Evolutionary conservation across 2,888 invertebrate genomes (phyloP), one percentile per base, ranked within the genome.

Genomic region (Lycia hirtaria): DNA sequence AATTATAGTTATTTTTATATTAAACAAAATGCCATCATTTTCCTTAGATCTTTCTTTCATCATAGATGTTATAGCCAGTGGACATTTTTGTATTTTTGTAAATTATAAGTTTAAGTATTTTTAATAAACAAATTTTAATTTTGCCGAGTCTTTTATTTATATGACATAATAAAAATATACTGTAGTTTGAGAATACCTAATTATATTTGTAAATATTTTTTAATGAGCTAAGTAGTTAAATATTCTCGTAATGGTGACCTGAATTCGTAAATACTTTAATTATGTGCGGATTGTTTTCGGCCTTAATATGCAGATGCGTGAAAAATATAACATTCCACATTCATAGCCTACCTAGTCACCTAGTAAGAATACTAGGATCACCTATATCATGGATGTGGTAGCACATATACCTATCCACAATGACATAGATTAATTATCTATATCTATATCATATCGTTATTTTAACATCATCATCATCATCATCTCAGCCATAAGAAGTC

Each of bases 41-140:
- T 43, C 37, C 30, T 15, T 52, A 35, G 6, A 28, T 45, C 41
- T 17, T 43, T 75, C 69, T 7, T 14, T 26, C n/a, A 73, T 73
- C 71, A 67, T 65, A 71, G 72, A 78, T 72, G 71, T 38, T 50
- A 44, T 35, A 37, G 43, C 20, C 32, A 45, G 44, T 50, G 50
- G 76, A 19, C 73, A 76, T 72, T 81, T 83, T 81, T 81, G 80
- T 79, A 78, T 77, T 81, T 80, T 78, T 88, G 82, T 89, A 89
- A 89, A 88, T 89, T 88, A 84, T 86, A 83, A 75, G 75, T 82
- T 72, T 84, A 89, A 87, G 87, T 88, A 87, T 86, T 85, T 85
- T 83, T 81, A 85, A 81, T 85, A 82, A 85, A 81, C 83, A 82
- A 81, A 78, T 78, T 75, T 57, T 78, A 80, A 76, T 74, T 67